Base-by-base conservation (phyloP, 2,797 vertebrate species). In the Borostomias antarcticus region DNA sequence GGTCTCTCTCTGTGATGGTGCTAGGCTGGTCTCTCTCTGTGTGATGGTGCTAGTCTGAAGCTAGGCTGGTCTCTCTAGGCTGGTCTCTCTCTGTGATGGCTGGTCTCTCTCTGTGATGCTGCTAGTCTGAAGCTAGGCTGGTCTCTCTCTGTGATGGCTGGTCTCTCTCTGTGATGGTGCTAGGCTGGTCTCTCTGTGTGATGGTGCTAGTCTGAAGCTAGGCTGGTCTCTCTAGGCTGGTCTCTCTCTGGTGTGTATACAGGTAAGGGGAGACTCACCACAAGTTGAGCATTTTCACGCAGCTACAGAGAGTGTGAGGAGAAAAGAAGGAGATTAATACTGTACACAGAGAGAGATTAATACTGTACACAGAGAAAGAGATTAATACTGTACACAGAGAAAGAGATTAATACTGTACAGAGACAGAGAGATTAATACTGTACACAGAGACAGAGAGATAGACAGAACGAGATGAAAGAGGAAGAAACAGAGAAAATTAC, bases 271-370 rank as follows among this genome's bases (percentile, higher is more conserved):
- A 90, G 91, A 95, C 94, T 95, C 94, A 95, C 94, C 94, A 95
- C 93, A 95, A 87, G 94, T 95, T 95, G 93, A 95, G 93, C 93
- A 95, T 95, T 95, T 95, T 95, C 94, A 95, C 93, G 93, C 94
- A 95, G 94, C 94, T 95, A 95, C 91, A 94, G 91, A 92, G 88
- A 91, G 88, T 93, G 84, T 92, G 90, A 88, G 90, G 89, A 93
- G 84, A 92, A 92, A 92, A 93, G 91, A 91, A 86, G 90, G 85
- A 61, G 73, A 94, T 95, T 95, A 95, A 94, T 95, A 87, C 91
- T 59, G 40, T 43, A 17, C 40, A 43, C n/a, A 43, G 13, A 43
- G 1, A 43, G 0, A n/a, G 75, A 94, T 95, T 95, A 95, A 93
- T 95, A 87, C 91, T 56, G 53, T 56, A 93, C 92, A 92, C 88